Evolutionary conservation across 2,888 invertebrate species (phyloP).

Genomic region (Himalopsyche kuldschensis): DNA sequence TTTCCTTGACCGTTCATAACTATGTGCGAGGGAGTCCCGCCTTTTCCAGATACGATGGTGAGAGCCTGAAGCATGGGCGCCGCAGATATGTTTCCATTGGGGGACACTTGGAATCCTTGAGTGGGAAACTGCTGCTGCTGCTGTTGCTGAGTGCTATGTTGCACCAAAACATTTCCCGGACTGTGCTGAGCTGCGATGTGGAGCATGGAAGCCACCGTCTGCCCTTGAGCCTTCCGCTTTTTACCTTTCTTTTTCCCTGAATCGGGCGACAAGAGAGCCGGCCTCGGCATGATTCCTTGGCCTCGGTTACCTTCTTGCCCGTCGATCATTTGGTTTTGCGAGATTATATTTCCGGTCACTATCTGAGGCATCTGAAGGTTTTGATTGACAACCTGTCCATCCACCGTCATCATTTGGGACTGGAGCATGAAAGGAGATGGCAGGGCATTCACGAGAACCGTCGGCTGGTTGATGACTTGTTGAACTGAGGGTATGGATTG

Average conservation of each 20-base stretch:
- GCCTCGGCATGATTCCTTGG: conserved; percentile 45
- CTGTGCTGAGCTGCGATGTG: conserved; percentile 71
- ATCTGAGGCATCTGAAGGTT: conserved; percentile 71
- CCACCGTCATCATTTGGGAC: conserved; percentile 75
- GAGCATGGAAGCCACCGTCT: conserved; percentile 70
- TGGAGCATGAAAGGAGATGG: conserved; percentile 79
- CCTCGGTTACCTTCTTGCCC: conserved; percentile 62
- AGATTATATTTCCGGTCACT: conserved; percentile 66
- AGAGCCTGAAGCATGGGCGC: conserved; percentile 74
- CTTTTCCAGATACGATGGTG: conserved; percentile 76
- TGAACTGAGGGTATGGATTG: conserved; percentile 69
- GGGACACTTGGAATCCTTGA: conserved; percentile 75
- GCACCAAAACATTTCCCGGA: conserved; percentile 64
- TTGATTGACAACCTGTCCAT: conserved; percentile 70
- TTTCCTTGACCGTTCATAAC: conserved; percentile 75
- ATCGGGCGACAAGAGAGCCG: conserved; percentile 67
- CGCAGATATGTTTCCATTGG: conserved; percentile 66
- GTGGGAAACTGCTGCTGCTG: conserved; percentile 66
- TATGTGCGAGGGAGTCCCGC: conserved; percentile 71
- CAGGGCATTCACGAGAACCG: conserved; percentile 79
- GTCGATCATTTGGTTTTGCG: conserved; percentile 56
- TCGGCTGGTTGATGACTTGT: conserved; percentile 72
- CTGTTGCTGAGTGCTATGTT: conserved; percentile 56
- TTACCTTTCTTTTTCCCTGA: conserved; percentile 67
- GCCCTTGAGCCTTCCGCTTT: conserved; percentile 71